Percentiles rank a stretch among this genome's conserved stretches.
Conservation (phyloP, 2,888 invertebrate genomes). For the Lathronympha strigana region DNA sequence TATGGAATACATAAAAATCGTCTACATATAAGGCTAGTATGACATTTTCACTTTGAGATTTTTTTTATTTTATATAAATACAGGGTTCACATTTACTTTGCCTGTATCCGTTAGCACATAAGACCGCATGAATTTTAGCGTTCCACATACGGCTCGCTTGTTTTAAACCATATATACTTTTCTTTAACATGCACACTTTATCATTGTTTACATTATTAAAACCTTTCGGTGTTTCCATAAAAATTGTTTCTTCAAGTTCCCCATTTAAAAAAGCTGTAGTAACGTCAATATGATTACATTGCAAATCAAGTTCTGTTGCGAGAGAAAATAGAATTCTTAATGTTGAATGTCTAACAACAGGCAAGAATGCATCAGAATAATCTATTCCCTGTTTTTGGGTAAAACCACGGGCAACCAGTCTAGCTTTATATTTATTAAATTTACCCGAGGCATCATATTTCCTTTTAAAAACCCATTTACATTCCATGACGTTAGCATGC, state of each 20-base stretch:
- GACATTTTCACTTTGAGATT: constrained; percentile 22
- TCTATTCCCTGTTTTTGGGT: constrained; percentile 23
- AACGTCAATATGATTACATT: constrained; percentile 45
- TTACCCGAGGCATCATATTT: constrained; percentile 14
- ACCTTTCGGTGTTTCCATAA: constrained; percentile 44
- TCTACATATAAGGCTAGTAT: constrained; percentile 47
- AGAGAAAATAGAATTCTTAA: background rate
- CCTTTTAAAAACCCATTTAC: constrained; percentile 29
- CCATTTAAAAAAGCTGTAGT: constrained; percentile 47
- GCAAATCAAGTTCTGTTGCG: background rate
- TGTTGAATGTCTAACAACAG: constrained; percentile 36
- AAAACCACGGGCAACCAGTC: constrained; percentile 9
- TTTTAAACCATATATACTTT: too few relatives aligned
- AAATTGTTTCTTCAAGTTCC: constrained; percentile 39
- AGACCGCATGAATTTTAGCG: constrained; percentile 38
- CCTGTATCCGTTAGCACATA: constrained; percentile 27
- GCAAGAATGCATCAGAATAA: constrained; percentile 43
- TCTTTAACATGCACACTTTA: constrained; percentile 45
- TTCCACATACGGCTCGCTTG: constrained; percentile 47
- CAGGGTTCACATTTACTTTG: constrained; percentile 42
- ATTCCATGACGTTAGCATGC: constrained; percentile 39
- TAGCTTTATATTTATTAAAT: background rate
- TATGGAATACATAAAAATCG: constrained; percentile 45
- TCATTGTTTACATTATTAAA: constrained; percentile 31
- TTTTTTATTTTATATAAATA: constrained; percentile 39